These are phyloP conservation scores for Grammomys dolichurus DNA, from an alignment of 2,113 vertebrate species.

Conservation along the genomic window DNA sequence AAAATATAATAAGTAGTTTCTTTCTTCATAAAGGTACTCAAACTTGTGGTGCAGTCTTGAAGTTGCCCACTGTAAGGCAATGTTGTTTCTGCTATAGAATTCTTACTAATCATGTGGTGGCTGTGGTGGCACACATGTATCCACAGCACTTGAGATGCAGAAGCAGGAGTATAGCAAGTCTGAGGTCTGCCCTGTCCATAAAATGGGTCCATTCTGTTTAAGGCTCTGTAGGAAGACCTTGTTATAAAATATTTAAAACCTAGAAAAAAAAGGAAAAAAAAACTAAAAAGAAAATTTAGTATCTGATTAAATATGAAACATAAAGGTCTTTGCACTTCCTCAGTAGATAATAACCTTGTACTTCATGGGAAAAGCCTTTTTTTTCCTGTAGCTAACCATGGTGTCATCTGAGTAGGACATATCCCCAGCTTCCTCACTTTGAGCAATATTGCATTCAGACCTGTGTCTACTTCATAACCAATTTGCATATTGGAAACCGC, in stretches of 20 bases:
- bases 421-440: neutral
- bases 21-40: neutral
- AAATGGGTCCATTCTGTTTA: neutral
- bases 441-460: neutral
- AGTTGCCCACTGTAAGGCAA: neutral
- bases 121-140: neutral
- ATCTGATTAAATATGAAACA: neutral
- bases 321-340: constrained; percentile 23
- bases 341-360: neutral
- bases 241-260: neutral
- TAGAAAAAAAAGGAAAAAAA: neutral
- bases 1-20: constrained; percentile 23
- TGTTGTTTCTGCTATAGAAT: constrained; percentile 25
- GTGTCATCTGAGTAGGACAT: neutral
- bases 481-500: neutral
- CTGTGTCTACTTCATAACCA: neutral
- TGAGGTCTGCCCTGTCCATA: neutral
- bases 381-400: neutral
- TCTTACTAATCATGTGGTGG: neutral
- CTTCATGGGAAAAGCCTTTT: neutral
- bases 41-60: neutral
- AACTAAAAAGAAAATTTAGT: neutral
- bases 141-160: neutral
- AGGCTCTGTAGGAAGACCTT: neutral
- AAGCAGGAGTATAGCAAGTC: neutral